A percentile compares a stretch with the other conserved stretches of the same genome.
Evolutionary conservation across 2,888 invertebrate genomes (phyloP).

Genomic region (Drosophila anceps): DNA sequence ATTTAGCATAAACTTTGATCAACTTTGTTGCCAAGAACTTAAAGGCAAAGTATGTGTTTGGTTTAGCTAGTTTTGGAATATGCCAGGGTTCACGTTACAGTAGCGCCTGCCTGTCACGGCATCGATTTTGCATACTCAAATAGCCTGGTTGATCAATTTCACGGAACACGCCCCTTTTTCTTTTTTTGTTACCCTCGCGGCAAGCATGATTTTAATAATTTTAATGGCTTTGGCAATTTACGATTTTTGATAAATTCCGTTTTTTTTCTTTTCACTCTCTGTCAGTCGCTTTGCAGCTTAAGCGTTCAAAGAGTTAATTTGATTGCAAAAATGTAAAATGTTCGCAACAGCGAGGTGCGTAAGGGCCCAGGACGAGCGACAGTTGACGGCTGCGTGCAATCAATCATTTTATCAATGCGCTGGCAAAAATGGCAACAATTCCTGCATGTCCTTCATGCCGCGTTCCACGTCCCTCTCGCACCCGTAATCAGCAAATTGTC

Average conservation of each 20-base stretch:
- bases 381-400: slow-evolving; percentile 77
- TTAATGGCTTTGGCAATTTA: slow-evolving; percentile 83
- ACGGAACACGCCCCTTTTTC: slow-evolving; percentile 70
- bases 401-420: slow-evolving; percentile 83
- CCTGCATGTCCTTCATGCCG: slow-evolving; percentile 39
- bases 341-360: slow-evolving; percentile 50
- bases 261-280: slow-evolving; percentile 43
- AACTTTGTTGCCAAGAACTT: slow-evolving; percentile 44
- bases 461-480: not conserved
- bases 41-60: slow-evolving; percentile 13
- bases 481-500: slow-evolving; percentile 81
- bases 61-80: slow-evolving; percentile 28
- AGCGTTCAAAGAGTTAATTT: slow-evolving; percentile 79
- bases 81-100: slow-evolving; percentile 14
- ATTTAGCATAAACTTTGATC: slow-evolving; percentile 69
- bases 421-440: slow-evolving; percentile 81
- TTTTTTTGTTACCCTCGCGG: slow-evolving; percentile 24
- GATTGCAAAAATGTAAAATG: slow-evolving; percentile 82
- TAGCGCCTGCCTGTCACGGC: slow-evolving; percentile 39
- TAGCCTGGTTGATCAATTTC: slow-evolving; percentile 67
- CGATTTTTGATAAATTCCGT: slow-evolving; percentile 80
- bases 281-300: slow-evolving; percentile 54
- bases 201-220: slow-evolving; percentile 83
- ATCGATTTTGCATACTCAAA: slow-evolving; percentile 70
- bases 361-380: slow-evolving; percentile 18